Evolutionary conservation across 2,113 vertebrate genomes (phyloP), one percentile per base, ranked within the genome.

Genomic region (Clarias batrachus): DNA sequence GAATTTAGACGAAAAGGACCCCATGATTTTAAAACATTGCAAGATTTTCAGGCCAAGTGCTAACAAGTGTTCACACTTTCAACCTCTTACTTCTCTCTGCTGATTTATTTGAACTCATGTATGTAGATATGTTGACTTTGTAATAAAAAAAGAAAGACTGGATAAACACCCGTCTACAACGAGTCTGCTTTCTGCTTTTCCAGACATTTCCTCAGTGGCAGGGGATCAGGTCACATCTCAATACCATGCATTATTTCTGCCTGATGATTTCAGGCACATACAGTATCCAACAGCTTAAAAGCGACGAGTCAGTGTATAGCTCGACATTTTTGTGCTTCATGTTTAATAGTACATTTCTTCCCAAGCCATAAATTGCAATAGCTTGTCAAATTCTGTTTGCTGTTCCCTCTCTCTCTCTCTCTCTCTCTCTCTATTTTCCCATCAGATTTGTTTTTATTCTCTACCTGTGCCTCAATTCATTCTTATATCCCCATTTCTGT

Each of bases 41-140:
- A 60, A 48, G 52, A 80, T 76, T 66, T 82, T 81, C 76, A 88
- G 87, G 87, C 83, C 89, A 83, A 62, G 87, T 80, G 87, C 87
- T 87, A 82, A 57, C 52, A 60, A 85, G 87, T 83, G 84, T 88
- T 86, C 84, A 85, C 37, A 82, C 63, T 70, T 82, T 86, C 83
- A 84, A 65, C 66, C 85, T 87, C 73, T 88, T 83, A 81, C 87
- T 73, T 90, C 81, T 89, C 88, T 89, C 86, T 85, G 83, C 85
- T 85, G 65, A 86, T 83, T 89, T 76, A 89, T 90, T 89, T 89
- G 56, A 83, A 87, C 86, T 83, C 86, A 89, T 89, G 71, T 90
- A 87, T 89, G 89, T 90, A 90, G 89, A 90, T 90, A 90, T 86
- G 88, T 89, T 85, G 63, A 90, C 88, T 90, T 90, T 90, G 86